A percentile compares a stretch with the other conserved stretches of the same genome.
Conservation (phyloP, 2,113 vertebrate species). For the Clarias magur region DNA sequence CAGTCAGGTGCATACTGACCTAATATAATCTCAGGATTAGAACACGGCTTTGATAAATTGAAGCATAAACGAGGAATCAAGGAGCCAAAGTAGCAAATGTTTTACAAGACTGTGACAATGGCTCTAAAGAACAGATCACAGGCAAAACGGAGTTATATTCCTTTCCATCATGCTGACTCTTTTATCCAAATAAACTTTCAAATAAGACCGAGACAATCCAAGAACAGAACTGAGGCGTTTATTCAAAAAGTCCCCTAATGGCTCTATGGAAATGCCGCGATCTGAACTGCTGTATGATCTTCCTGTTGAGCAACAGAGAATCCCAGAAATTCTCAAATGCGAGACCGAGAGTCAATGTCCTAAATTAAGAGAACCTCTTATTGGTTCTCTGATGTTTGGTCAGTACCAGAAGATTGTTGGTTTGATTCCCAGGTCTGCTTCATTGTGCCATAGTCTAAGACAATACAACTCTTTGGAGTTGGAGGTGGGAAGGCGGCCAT, state of each 20-base stretch:
- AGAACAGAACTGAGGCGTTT: background rate
- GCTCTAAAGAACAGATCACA: slow-evolving; percentile 34
- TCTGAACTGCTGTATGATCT: background rate
- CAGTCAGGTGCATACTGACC: slow-evolving; percentile 23
- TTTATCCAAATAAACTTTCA: background rate
- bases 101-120: slow-evolving; percentile 28
- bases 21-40: slow-evolving; percentile 19
- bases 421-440: background rate
- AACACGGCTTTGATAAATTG: background rate
- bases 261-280: background rate
- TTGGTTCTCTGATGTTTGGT: background rate
- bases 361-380: background rate
- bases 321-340: background rate
- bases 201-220: background rate
- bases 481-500: background rate
- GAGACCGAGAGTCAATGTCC: background rate
- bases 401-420: background rate
- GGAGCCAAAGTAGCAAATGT: background rate
- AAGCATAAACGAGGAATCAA: slow-evolving; percentile 20
- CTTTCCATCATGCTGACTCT: background rate
- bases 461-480: background rate
- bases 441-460: background rate
- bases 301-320: background rate
- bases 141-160: slow-evolving; percentile 35
- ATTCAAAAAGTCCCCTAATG: background rate